Conservation (phyloP, 2,113 vertebrate genomes). For the Toxotes chatareus region DNA sequence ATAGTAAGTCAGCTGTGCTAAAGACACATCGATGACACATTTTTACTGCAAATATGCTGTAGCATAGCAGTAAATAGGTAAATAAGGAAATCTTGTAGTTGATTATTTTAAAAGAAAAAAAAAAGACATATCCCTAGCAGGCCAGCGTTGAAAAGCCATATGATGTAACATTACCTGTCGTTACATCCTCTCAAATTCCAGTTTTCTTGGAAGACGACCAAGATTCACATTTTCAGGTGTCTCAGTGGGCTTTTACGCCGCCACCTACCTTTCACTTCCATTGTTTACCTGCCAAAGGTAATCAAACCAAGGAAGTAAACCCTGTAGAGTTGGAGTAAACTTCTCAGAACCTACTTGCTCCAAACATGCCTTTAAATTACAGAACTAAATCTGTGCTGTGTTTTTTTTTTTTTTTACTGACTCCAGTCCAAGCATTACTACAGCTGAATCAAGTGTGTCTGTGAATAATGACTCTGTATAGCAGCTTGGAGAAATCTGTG, state of each 20-base stretch:
- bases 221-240: not conserved
- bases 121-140: not conserved
- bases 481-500: conserved; percentile 38
- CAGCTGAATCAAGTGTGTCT: conserved; percentile 60
- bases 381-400: conserved; percentile 4
- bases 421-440: conserved; percentile 6
- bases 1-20: conserved; percentile 29
- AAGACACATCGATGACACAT: conserved; percentile 14
- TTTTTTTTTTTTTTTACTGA: conserved; percentile 19
- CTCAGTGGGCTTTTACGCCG: not conserved
- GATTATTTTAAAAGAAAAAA: not conserved
- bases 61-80: conserved; percentile 4
- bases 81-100: not conserved
- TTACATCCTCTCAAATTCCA: not conserved
- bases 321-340: not conserved
- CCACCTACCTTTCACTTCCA: not conserved
- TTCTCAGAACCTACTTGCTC: not conserved
- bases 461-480: conserved; percentile 57
- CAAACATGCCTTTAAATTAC: conserved; percentile 11
- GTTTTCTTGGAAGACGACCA: not conserved
- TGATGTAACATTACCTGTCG: not conserved
- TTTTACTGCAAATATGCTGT: conserved; percentile 28
- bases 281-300: conserved; percentile 1
- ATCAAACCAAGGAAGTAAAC: not conserved
- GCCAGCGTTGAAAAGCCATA: not conserved